Percentiles rank a stretch among this genome's conserved stretches.
Conservation (phyloP, 1,140 invertebrate genomes). For the Drosophila bocqueti region DNA sequence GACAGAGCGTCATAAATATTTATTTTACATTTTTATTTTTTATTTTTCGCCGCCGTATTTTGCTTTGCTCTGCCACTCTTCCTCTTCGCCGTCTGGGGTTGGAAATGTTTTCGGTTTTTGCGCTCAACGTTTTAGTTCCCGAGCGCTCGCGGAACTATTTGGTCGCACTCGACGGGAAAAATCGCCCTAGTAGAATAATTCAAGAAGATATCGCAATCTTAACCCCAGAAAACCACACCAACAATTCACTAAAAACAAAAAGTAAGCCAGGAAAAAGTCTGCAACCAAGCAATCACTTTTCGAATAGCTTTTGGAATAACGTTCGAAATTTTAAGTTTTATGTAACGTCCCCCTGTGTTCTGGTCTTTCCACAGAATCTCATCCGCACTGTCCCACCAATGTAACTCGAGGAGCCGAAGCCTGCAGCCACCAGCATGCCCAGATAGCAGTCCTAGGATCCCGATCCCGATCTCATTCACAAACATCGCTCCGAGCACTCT, state of each 20-base stretch:
- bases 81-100: slow-evolving; percentile 36
- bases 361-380: slow-evolving; percentile 25
- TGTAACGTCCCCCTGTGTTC: slow-evolving; percentile 20
- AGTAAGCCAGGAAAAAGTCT: slow-evolving; percentile 55
- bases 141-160: slow-evolving; percentile 68
- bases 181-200: slow-evolving; percentile 8
- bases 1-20: slow-evolving; percentile 80
- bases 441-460: slow-evolving; percentile 28
- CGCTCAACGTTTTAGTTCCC: slow-evolving; percentile 65
- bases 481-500: slow-evolving; percentile 3
- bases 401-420: slow-evolving; percentile 39
- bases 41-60: slow-evolving; percentile 34
- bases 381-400: slow-evolving; percentile 35
- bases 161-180: slow-evolving; percentile 36
- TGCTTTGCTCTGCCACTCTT: slow-evolving; percentile 53
- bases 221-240: slow-evolving; percentile 1
- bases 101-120: slow-evolving; percentile 74
- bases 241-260: slow-evolving; percentile 7
- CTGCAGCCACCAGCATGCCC: slow-evolving; percentile 54
- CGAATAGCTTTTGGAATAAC: not conserved
- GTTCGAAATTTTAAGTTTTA: slow-evolving; percentile 23
- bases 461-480: slow-evolving; percentile 29
- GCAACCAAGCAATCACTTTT: not conserved
- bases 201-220: slow-evolving; percentile 9
- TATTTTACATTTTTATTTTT: slow-evolving; percentile 56